Evolutionary conservation across 2,113 vertebrate genomes (phyloP).

Genomic region (Triplophysa rosa): DNA sequence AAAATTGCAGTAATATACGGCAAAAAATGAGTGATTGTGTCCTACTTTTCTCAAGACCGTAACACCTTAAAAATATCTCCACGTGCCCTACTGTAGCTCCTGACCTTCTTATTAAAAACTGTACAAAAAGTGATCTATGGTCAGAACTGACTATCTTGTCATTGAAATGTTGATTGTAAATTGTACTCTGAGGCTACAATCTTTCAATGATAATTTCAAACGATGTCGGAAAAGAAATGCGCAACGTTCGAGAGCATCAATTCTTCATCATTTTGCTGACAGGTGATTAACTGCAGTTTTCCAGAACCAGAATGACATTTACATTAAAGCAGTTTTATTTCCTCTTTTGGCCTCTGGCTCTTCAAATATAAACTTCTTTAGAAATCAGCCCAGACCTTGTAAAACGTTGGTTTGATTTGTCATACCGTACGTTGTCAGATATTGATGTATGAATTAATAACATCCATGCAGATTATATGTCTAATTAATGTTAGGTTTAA

Average conservation of each 20-base stretch:
- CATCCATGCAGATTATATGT: not conserved
- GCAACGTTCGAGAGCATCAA: constrained; percentile 31
- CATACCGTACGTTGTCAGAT: constrained; percentile 1
- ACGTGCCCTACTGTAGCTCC: not conserved
- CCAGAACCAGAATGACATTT: constrained; percentile 31
- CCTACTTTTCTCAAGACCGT: constrained; percentile 15
- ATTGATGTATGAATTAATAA: constrained; percentile 34
- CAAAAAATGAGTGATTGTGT: constrained; percentile 25
- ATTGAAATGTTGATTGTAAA: constrained; percentile 36
- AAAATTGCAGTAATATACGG: constrained; percentile 25
- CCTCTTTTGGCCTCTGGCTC: constrained; percentile 27
- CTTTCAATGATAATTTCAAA: constrained; percentile 40
- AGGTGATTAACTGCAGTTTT: constrained; percentile 49
- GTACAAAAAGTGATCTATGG: not conserved
- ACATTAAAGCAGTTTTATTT: constrained; percentile 28
- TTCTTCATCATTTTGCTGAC: constrained; percentile 37
- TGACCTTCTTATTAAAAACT: constrained; percentile 8
- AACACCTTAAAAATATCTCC: not conserved
- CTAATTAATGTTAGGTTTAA: constrained; percentile 27
- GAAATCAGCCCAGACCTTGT: constrained; percentile 1
- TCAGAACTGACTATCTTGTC: constrained; percentile 28
- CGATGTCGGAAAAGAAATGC: constrained; percentile 44
- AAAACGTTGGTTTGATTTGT: constrained; percentile 16
- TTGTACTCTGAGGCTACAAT: constrained; percentile 45
- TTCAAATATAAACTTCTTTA: constrained; percentile 19